A percentile compares a stretch with the other conserved stretches of the same genome.
Evolutionary conservation across 2,797 vertebrate genomes (phyloP).

Genomic region (Gouania willdenowi): DNA sequence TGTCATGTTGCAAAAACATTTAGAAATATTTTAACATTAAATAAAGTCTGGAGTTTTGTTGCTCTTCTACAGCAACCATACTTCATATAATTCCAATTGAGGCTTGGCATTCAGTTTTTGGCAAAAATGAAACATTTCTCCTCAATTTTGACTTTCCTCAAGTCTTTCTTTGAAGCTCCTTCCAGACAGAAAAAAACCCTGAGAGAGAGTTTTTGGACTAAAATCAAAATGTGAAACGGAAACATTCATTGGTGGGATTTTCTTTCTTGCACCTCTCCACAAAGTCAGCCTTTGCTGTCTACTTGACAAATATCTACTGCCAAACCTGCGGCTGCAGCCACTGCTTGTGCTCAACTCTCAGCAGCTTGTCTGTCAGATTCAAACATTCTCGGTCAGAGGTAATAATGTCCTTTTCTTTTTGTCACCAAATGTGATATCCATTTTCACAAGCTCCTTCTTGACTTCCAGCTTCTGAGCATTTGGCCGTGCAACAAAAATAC

Average conservation of each 20-base stretch:
- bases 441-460: background rate
- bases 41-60: too few relatives aligned
- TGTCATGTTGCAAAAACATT: too few relatives aligned
- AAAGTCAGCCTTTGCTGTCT: slow-evolving; percentile 9
- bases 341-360: background rate
- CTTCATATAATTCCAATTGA: too few relatives aligned
- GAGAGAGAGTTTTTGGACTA: slow-evolving; percentile 21
- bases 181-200: slow-evolving; percentile 18
- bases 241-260: slow-evolving; percentile 33
- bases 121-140: too few relatives aligned
- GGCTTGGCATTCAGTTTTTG: too few relatives aligned
- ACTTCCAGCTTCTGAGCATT: background rate
- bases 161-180: slow-evolving; percentile 18
- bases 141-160: slow-evolving; percentile 12
- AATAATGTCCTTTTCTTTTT: background rate
- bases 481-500: background rate
- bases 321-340: slow-evolving; percentile 5
- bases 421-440: background rate
- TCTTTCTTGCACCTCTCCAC: slow-evolving; percentile 3
- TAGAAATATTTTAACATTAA: too few relatives aligned
- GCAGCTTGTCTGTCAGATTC: background rate
- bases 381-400: background rate
- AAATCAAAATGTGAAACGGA: slow-evolving; percentile 41
- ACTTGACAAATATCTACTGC: slow-evolving; percentile 3
- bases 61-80: too few relatives aligned